Evolutionary conservation across 2,797 vertebrate genomes (phyloP).

Genomic region (Xiphophorus birchmanni): DNA sequence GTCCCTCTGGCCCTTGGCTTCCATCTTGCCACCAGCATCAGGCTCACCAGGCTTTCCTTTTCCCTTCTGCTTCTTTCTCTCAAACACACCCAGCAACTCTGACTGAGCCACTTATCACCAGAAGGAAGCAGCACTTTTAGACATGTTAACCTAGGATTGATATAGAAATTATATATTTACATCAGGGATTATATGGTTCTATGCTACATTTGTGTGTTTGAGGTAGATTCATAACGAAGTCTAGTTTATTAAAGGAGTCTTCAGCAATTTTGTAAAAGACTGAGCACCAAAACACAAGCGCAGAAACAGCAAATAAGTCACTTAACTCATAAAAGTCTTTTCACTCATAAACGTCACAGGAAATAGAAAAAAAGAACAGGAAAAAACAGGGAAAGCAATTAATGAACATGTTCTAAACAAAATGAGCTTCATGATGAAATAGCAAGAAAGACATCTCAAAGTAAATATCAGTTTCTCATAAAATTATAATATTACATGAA

Average conservation of each 20-base stretch:
- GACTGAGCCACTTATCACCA: background rate
- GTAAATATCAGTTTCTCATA: background rate
- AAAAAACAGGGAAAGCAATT: background rate
- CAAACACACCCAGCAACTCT: background rate
- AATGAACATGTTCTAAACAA: background rate
- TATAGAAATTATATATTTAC: background rate
- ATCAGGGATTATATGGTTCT: background rate
- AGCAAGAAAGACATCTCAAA: background rate
- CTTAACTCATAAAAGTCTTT: background rate
- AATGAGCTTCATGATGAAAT: background rate
- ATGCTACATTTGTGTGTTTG: background rate
- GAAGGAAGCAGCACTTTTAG: background rate
- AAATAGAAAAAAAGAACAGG: background rate
- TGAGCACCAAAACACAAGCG: background rate
- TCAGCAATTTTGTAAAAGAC: background rate
- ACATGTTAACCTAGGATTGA: background rate
- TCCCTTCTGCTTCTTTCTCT: background rate
- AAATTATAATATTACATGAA: background rate
- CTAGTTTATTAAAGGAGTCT: background rate
- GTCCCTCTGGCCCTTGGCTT: background rate
- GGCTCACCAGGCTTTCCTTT: background rate
- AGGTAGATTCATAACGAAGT: background rate
- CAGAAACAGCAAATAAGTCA: background rate
- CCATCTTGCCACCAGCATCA: conserved; percentile 3
- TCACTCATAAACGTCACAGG: background rate